Evolutionary conservation across 2,113 vertebrate species (phyloP).

Genomic region (Callipepla squamata): DNA sequence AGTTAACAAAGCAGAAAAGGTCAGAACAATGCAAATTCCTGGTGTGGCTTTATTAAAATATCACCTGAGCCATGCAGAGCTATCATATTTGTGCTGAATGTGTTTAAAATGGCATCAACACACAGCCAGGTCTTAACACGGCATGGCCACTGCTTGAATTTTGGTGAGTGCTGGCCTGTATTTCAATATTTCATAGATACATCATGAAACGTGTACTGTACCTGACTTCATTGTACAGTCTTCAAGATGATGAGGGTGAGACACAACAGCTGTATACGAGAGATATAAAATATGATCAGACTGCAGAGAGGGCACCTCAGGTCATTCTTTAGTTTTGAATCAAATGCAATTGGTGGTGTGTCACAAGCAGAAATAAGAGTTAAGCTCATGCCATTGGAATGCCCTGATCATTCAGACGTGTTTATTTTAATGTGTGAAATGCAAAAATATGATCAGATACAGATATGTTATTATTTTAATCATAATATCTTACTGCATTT

Average conservation of each 20-base stretch:
- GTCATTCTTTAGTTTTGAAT: background rate
- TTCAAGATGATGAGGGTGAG: background rate
- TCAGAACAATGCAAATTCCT: background rate
- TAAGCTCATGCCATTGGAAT: background rate
- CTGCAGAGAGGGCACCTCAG: background rate
- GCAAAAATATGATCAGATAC: slow-evolving; percentile 22
- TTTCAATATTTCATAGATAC: background rate
- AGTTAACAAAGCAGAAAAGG: background rate
- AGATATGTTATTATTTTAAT: slow-evolving; percentile 44
- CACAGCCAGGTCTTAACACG: background rate
- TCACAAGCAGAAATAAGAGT: background rate
- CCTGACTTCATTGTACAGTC: background rate
- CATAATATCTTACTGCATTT: slow-evolving; percentile 31
- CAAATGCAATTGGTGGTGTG: background rate
- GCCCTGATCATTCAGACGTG: background rate
- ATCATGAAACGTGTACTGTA: background rate
- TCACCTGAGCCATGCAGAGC: background rate
- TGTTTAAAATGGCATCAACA: background rate
- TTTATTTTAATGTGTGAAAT: slow-evolving; percentile 31
- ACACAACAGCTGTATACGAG: background rate
- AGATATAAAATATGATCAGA: background rate
- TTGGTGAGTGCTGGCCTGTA: background rate
- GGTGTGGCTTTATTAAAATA: background rate
- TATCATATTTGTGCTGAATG: background rate
- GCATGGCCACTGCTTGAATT: background rate